A percentile compares a stretch with the other conserved stretches of the same genome.
Evolutionary conservation across 2,888 invertebrate species (phyloP).

Genomic region (Cephalotes varians): DNA sequence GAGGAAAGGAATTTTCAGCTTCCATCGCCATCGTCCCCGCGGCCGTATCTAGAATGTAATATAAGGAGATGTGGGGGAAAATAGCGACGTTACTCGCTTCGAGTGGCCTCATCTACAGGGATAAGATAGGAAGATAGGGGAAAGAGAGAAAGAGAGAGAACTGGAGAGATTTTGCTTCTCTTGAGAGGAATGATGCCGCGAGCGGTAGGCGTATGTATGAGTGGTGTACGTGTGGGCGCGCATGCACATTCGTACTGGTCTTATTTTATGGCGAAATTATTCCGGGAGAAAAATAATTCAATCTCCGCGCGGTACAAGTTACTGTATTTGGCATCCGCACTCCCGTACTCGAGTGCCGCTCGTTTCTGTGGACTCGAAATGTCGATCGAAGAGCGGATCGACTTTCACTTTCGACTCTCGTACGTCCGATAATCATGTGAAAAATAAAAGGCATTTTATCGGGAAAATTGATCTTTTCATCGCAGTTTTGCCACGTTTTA

Average conservation of each 20-base stretch:
- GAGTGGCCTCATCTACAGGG: conserved; percentile 57
- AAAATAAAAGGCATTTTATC: conserved; percentile 41
- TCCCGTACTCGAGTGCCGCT: conserved; percentile 41
- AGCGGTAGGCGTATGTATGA: not conserved
- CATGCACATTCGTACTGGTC: conserved; percentile 61
- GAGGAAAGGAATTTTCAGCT: conserved; percentile 80
- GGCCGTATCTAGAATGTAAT: conserved; percentile 82
- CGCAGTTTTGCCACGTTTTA: conserved; percentile 9
- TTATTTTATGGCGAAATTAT: conserved; percentile 83
- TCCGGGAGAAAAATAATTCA: conserved; percentile 82
- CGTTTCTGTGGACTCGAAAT: conserved; percentile 4
- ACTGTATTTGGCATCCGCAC: conserved; percentile 60
- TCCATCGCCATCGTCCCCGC: conserved; percentile 57
- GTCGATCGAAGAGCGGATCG: conserved; percentile 31
- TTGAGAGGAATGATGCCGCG: conserved; percentile 36
- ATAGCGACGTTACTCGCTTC: conserved; percentile 72
- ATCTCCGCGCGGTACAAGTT: conserved; percentile 75
- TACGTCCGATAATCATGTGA: conserved; percentile 23
- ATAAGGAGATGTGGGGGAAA: conserved; percentile 81
- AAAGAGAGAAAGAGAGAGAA: conserved; percentile 26
- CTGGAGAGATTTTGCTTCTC: conserved; percentile 56
- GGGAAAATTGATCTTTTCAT: conserved; percentile 16
- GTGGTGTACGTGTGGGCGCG: conserved; percentile 47
- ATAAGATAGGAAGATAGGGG: conserved; percentile 23
- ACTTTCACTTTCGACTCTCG: conserved; percentile 48